Evolutionary conservation across 1,140 invertebrate species (phyloP).

Genomic region (Antheraea pernyi): DNA sequence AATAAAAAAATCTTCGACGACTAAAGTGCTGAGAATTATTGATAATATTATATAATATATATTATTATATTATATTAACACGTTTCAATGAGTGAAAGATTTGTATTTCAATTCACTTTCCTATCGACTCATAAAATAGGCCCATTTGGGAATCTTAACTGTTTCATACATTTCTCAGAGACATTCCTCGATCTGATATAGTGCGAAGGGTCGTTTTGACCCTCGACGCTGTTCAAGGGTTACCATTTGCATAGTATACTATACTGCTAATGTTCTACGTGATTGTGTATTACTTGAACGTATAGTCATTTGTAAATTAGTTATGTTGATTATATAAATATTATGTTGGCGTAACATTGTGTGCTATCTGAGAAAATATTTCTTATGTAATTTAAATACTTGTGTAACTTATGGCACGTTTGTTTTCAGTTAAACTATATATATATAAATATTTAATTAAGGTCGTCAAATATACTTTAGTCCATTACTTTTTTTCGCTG

Average conservation of each 20-base stretch:
- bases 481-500: too few species aligned
- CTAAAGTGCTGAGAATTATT: too few species aligned
- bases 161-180: conserved; percentile 34
- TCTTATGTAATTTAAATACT: too few species aligned
- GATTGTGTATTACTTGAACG: conserved; percentile 10
- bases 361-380: too few species aligned
- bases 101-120: conserved; percentile 8
- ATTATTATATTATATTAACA: too few species aligned
- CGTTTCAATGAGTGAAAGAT: too few species aligned
- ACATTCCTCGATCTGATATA: conserved; percentile 46
- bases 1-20: not conserved
- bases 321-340: not conserved
- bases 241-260: conserved; percentile 43
- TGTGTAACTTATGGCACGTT: too few species aligned
- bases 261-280: conserved; percentile 57
- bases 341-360: too few species aligned
- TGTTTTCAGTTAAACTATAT: too few species aligned
- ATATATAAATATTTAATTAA: too few species aligned
- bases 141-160: conserved; percentile 22
- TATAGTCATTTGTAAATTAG: not conserved
- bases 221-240: conserved; percentile 45
- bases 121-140: conserved; percentile 10
- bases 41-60: too few species aligned
- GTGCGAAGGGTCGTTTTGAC: conserved; percentile 44
- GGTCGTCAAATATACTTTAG: too few species aligned